These are phyloP conservation scores for Polydrusus cervinus DNA, from an alignment of 2,888 invertebrate species.

Conservation along the genomic window DNA sequence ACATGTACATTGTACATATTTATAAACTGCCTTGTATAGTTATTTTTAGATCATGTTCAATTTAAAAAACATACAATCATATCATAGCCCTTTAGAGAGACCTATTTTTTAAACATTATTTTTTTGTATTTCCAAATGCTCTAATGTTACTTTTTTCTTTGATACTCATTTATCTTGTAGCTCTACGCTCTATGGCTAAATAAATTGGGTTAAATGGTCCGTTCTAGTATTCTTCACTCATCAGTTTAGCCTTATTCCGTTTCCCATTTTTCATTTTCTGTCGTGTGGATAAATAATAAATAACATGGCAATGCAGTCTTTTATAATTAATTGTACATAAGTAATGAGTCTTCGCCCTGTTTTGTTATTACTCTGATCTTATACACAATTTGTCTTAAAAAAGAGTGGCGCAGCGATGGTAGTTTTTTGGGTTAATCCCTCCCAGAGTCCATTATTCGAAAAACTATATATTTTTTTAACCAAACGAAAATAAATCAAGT, in stretches of 20 bases:
- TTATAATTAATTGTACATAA: background rate
- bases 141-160: background rate
- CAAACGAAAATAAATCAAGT: too few relatives aligned
- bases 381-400: too few relatives aligned
- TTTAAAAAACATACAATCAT: background rate
- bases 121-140: slow-evolving; percentile 1
- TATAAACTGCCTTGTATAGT: too few relatives aligned
- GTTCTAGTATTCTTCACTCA: slow-evolving; percentile 22
- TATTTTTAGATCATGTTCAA: too few relatives aligned
- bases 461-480: too few relatives aligned
- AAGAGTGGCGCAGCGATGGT: too few relatives aligned
- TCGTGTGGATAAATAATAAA: slow-evolving; percentile 8
- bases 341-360: too few relatives aligned
- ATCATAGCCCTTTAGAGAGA: background rate
- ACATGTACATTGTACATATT: too few relatives aligned
- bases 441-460: too few relatives aligned
- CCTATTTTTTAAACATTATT: background rate
- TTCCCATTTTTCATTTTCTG: slow-evolving; percentile 32
- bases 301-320: background rate
- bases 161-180: slow-evolving; percentile 6
- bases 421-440: too few relatives aligned
- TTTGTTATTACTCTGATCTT: too few relatives aligned
- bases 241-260: slow-evolving; percentile 27
- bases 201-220: slow-evolving; percentile 33
- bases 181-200: slow-evolving; percentile 1